These are phyloP conservation scores for Parus major DNA, from an alignment of 2,113 vertebrate species.

Conservation along the genomic window DNA sequence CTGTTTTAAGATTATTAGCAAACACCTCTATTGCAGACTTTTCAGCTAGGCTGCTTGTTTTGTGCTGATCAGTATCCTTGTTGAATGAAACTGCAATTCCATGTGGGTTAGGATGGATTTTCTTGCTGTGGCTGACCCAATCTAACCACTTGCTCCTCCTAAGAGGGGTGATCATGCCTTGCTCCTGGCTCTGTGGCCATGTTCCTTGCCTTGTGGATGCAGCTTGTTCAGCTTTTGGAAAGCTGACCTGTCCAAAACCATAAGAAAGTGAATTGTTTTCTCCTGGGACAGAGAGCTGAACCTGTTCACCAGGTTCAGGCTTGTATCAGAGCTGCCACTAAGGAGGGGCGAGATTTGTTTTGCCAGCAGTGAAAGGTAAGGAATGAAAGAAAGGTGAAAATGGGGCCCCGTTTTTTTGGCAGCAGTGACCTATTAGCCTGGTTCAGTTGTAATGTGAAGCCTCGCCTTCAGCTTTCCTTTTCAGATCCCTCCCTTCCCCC, in stretches of 20 bases:
- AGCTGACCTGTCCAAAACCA: not conserved
- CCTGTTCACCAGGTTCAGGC: conserved; percentile 37
- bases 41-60: not conserved
- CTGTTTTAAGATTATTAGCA: not conserved
- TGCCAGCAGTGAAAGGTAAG: conserved; percentile 30
- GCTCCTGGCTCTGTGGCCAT: not conserved
- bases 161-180: not conserved
- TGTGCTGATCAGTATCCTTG: not conserved
- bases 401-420: not conserved
- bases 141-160: not conserved
- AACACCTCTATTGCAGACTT: not conserved
- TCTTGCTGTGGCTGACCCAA: not conserved
- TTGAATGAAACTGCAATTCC: not conserved
- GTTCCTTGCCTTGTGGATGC: not conserved
- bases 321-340: not conserved
- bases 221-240: not conserved
- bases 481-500: conserved; percentile 28
- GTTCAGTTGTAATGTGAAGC: conserved; percentile 58
- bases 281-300: not conserved
- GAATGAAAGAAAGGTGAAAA: conserved; percentile 55
- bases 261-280: not conserved
- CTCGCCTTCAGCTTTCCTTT: not conserved
- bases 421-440: conserved; percentile 42
- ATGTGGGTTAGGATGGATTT: not conserved
- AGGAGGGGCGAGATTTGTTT: conserved; percentile 10